A percentile compares a stretch with the other conserved stretches of the same genome.
Conservation (phyloP, 2,888 invertebrate genomes). For the Tiliacea citrago region DNA sequence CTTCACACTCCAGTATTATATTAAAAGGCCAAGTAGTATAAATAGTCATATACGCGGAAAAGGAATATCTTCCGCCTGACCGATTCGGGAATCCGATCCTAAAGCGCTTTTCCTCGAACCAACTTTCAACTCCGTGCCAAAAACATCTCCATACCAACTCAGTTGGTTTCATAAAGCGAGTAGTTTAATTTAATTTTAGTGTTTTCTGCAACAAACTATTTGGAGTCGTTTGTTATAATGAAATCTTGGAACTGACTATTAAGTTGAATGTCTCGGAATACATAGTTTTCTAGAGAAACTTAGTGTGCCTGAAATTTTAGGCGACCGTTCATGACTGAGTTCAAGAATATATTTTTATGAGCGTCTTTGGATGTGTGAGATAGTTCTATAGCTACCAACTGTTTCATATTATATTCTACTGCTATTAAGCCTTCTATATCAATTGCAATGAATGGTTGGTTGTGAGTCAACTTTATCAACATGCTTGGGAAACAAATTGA, state of each 20-base stretch:
- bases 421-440: not conserved
- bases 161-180: conserved; percentile 35
- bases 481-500: not conserved
- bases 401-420: not conserved
- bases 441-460: not conserved
- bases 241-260: conserved; percentile 30
- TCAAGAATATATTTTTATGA: conserved; percentile 14
- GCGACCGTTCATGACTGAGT: not conserved
- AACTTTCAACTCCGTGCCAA: conserved; percentile 43
- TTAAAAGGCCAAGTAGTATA: conserved; percentile 25
- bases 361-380: not conserved
- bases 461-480: conserved; percentile 4
- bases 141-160: conserved; percentile 36
- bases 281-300: conserved; percentile 16
- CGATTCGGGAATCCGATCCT: conserved; percentile 46
- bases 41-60: conserved; percentile 45
- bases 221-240: conserved; percentile 23
- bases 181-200: conserved; percentile 47
- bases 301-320: conserved; percentile 7
- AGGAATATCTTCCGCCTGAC: conserved; percentile 46
- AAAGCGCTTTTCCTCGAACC: conserved; percentile 45
- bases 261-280: conserved; percentile 36
- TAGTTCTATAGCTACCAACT: not conserved
- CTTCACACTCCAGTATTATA: not conserved
- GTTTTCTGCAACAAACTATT: conserved; percentile 49